Evolutionary conservation across 2,797 vertebrate species (phyloP).

Genomic region (Muscicapa striata): DNA sequence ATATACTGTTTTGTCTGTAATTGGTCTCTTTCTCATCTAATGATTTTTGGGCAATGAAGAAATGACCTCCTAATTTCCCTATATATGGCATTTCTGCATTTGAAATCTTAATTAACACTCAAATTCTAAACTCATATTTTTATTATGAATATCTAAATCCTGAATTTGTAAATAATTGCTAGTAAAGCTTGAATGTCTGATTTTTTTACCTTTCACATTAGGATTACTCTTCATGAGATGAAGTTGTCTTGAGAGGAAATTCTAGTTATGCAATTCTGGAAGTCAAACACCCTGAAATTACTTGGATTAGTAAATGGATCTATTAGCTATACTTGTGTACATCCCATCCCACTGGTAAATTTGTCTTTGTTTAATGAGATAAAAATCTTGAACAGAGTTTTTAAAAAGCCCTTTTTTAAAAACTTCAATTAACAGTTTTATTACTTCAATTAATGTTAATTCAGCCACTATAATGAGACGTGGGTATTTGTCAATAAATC

Average conservation of each 20-base stretch:
- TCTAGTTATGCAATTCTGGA: not conserved
- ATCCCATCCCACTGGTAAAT: not conserved
- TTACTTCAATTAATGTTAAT: not conserved
- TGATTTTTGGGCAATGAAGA: not conserved
- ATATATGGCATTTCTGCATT: not conserved
- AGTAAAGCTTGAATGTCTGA: not conserved
- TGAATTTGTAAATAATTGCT: not conserved
- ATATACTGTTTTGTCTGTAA: not conserved
- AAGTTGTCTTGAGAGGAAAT: not conserved
- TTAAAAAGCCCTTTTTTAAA: accelerated
- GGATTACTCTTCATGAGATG: not conserved
- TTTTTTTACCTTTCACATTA: not conserved
- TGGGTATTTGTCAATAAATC: not conserved
- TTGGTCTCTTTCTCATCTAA: not conserved
- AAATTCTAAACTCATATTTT: not conserved
- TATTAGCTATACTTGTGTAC: not conserved
- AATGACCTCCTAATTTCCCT: not conserved
- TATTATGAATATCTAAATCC: not conserved
- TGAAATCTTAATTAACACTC: not conserved
- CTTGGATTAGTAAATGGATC: not conserved
- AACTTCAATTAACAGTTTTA: not conserved
- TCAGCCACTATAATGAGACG: not conserved
- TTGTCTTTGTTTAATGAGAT: not conserved
- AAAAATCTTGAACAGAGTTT: not conserved
- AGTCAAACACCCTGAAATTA: not conserved